Evolutionary conservation across 1,140 invertebrate genomes (phyloP), one percentile per base, ranked within the genome.

Genomic region (Cephus cinctus): DNA sequence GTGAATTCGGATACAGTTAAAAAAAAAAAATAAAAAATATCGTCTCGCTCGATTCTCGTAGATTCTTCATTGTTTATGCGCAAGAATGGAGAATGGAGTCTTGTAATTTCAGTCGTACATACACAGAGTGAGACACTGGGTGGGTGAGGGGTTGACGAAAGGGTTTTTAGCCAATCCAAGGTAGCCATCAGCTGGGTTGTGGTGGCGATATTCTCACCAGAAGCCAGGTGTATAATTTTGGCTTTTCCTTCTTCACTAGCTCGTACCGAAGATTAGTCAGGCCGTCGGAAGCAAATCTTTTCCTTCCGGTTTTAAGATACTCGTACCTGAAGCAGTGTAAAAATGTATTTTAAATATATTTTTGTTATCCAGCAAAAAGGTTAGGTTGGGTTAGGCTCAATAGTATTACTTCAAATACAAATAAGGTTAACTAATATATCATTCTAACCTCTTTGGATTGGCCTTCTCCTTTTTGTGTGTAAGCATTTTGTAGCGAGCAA

Each of bases 401-500:
- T 40, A 8, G 11, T 18, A 11, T 4, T 35, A 21, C 23, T 34
- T 23, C 12, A 15, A 11, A 39, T 46, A 15, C 19, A 30, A 18
- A n/a, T 46, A 22, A 4, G 12, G 9, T 9, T 40, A 14, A 2
- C n/a, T 4, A 30, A 25, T 3, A 49, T 4, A 20, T 8, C 35
- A 32, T 18, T 32, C 48, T 75, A 70, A 91, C 89, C 91, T 85
- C 69, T 91, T 89, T 25, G 90, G 90, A 79, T 94, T 95, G 0
- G 92, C 87, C 64, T 86, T 87, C 61, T 93, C 89, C 63, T 92
- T 91, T 54, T 86, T 86, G 77, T 97, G 94, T 58, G 84, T 83
- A 25, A 96, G 76, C 92, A 96, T 96, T 40, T 86, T 91, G 70
- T 96, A 97, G 5, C 90, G 80, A 5, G 93, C 93, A 46, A 95